phyloP scores from a whole-genome alignment of 1,140 invertebrate species.

The Metopolophium dirhodum region DNA sequence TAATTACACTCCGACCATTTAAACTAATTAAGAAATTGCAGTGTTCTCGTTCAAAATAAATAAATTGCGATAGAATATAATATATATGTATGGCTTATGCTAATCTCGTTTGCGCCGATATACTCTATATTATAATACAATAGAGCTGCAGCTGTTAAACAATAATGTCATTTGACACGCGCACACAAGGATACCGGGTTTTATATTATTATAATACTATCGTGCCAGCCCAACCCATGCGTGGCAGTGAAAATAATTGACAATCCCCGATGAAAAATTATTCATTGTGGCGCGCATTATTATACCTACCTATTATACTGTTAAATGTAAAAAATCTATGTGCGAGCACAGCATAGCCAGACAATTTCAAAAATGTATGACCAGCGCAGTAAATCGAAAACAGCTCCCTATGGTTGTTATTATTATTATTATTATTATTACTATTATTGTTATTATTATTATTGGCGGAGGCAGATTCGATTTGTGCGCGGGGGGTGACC shows the following conservation, averaged over 20 bases:
- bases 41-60: neutral
- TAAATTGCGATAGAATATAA: neutral
- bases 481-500: neutral
- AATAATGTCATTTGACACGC: constrained; percentile 10
- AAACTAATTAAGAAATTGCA: constrained; percentile 12
- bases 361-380: neutral
- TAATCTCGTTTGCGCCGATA: neutral
- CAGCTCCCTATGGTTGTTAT: neutral
- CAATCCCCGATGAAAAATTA: neutral
- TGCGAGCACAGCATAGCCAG: neutral
- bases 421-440: too few relatives aligned
- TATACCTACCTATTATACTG: too few relatives aligned
- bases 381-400: neutral
- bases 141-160: neutral
- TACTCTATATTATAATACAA: neutral
- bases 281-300: neutral
- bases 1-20: neutral
- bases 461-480: neutral
- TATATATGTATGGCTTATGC: neutral
- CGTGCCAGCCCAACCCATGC: too few relatives aligned
- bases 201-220: neutral
- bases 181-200: neutral
- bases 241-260: neutral
- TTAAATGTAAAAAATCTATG: neutral
- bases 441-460: neutral